Conservation (phyloP, 2,797 vertebrate species). For the Odontamblyopus rebecca region DNA sequence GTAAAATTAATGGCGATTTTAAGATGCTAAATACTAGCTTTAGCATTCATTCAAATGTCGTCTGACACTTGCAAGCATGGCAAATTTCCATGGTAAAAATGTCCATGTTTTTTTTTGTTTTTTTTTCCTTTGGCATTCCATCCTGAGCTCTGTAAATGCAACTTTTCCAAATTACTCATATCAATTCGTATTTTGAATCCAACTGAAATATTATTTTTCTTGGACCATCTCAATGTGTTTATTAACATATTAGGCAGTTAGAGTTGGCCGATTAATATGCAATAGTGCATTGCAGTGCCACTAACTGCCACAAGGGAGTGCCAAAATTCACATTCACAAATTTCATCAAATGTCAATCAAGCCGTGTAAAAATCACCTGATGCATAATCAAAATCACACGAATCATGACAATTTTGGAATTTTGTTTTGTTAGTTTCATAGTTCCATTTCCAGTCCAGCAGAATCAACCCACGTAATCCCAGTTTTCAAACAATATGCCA, state of each 20-base stretch:
- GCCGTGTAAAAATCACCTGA: conserved; percentile 5
- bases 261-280: background rate
- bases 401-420: conserved; percentile 11
- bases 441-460: conserved; percentile 10
- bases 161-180: background rate
- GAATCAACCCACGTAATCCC: conserved; percentile 19
- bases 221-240: no score
- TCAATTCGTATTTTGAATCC: background rate
- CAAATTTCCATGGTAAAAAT: no score
- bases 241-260: background rate
- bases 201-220: background rate
- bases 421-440: background rate
- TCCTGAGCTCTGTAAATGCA: background rate
- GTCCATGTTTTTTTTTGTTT: no score
- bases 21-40: no score
- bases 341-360: background rate
- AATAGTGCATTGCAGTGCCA: background rate
- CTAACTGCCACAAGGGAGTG: background rate
- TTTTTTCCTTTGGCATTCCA: no score
- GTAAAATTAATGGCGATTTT: no score
- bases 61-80: no score
- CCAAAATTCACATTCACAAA: background rate
- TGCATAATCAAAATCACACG: background rate
- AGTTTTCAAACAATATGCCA: conserved; percentile 42
- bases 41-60: no score